Base-by-base conservation (phyloP, 1,140 invertebrate genomes). In the Euwallacea similis region DNA sequence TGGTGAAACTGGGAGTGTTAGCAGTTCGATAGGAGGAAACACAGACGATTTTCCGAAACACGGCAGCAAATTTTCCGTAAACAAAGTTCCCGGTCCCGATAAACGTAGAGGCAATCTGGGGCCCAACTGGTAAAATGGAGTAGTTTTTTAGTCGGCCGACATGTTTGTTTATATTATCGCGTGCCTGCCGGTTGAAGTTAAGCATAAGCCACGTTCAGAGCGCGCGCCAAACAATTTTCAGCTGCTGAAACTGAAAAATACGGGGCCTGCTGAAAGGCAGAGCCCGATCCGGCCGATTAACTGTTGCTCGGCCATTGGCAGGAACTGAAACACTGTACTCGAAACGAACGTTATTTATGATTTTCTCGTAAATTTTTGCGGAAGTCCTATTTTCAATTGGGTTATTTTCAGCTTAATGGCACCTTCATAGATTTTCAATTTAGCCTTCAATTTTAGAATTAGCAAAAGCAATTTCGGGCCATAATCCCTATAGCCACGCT, bases 141-240 rank as follows among this genome's bases (percentile, higher is more conserved):
- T 69, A 73, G 74, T 75, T 73, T 75, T 75, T 73, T 73, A 75
- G 61, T 63, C 71, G 46, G 47, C 75, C 76, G 76, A 75, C 76
- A 79, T 79, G 76, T 78, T 80, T 80, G 79, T 80, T 80, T 80
- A 80, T 78, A 75, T 80, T 80, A 80, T 70, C 73, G 76, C 76
- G 74, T 77, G 69, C 62, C 69, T 71, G 55, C 63, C 69, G 69
- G 69, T 74, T 78, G 75, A 77, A 75, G 74, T 69, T 73, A 78
- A 75, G 74, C 78, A 78, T 77, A 75, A 76, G 69, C 74, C 73
- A 70, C 77, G 74, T 76, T 77, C 71, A 64, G 60, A 72, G 74
- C 66, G 76, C 74, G 74, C 71, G 74, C 68, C 59, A 68, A 42
- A 53, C 33, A 60, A 66, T 60, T 71, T 71, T 65, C 53, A 69